Evolutionary conservation across 2,888 invertebrate species (phyloP), one percentile per base, ranked within the genome.

Genomic region (Argyresthia albistria): DNA sequence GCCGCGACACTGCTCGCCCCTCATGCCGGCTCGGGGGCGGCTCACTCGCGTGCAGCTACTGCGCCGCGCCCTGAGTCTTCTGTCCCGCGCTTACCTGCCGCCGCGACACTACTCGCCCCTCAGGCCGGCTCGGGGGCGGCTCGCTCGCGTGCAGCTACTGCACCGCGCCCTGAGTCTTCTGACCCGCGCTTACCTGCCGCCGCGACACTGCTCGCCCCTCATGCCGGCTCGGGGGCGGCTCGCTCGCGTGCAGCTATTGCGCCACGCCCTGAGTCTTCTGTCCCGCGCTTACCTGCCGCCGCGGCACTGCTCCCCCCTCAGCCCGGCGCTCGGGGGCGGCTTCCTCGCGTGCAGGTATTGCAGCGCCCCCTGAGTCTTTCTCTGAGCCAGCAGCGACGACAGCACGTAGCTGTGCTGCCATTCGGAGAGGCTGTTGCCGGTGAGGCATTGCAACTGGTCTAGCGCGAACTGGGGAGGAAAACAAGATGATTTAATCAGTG

Each of bases 331-430:
- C 2, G n/a, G n/a, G 0, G 90, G 56, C 70, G 92, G 72, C 80
- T 89, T 81, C 0, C 51, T 51, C 90, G 74, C 0, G 62, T 91
- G 90, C 12, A 93, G 66, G 70, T 95, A 95, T 15, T 91, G 89
- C 14, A 94, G 74, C 0, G 95, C 95, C 10, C 92, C 88, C 62
- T 91, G 91, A 0, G 90, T 89, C 59, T 93, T 91, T 58, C 91
- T 89, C 64, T 94, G 93, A 0, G 90, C 88, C 6, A 94, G 78
- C 4, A 93, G 76, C 0, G 93, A 88, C 6, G 91, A 89, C 6
- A 95, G 70, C 0, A 93, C 91, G 0, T 91, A 88, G 54, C 88
- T 88, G 71, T 95, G 95, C 67, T 95, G 94, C 93, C 93, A 93
- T 9, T 90, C 88, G 35, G 90, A 89, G 12, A 95, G 80, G 16